phyloP scores from a whole-genome alignment of 2,113 vertebrate genomes.

The Lepus americanus region DNA sequence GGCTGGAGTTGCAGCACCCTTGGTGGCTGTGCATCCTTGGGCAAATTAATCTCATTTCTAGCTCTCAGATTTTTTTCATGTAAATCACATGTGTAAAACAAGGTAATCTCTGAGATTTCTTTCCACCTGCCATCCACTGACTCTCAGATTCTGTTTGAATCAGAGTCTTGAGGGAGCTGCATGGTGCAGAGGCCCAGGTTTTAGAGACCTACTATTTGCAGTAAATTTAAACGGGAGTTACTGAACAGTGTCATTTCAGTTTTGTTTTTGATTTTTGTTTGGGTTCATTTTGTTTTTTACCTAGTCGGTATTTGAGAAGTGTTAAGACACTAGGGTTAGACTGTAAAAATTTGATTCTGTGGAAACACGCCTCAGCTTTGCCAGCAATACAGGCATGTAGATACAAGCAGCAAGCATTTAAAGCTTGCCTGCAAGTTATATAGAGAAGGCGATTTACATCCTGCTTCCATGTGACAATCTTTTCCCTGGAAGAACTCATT shows the following conservation, averaged over 20 bases:
- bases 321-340: not conserved
- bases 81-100: not conserved
- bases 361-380: conserved; percentile 32
- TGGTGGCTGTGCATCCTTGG: not conserved
- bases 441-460: not conserved
- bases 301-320: not conserved
- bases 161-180: not conserved
- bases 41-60: not conserved
- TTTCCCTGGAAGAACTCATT: not conserved
- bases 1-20: not conserved
- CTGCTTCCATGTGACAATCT: not conserved
- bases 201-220: not conserved
- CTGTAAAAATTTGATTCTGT: not conserved
- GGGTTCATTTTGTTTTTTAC: not conserved
- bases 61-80: not conserved
- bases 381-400: not conserved
- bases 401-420: conserved; percentile 8
- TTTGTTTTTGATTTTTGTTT: not conserved
- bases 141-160: not conserved
- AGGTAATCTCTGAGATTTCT: not conserved
- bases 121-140: not conserved
- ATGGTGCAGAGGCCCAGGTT: not conserved
- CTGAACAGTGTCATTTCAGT: not conserved
- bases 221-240: not conserved
- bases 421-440: not conserved